Evolutionary conservation across 2,888 invertebrate species (phyloP).

Genomic region (Perdita meconis): DNA sequence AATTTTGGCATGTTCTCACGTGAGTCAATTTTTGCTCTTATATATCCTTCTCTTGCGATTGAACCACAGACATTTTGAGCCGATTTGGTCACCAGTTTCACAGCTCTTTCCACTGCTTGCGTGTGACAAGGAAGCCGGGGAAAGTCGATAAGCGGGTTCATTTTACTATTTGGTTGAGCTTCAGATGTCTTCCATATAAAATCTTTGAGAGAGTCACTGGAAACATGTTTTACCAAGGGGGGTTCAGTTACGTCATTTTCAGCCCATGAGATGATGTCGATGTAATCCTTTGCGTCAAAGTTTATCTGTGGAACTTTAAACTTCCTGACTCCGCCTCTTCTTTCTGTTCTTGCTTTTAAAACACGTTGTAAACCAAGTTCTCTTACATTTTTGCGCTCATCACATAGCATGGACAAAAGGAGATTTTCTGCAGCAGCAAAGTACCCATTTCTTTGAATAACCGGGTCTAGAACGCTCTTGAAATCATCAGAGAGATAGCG

Average conservation of each 20-base stretch:
- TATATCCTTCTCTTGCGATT: slow-evolving; percentile 1
- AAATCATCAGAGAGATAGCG: no score
- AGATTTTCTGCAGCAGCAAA: not conserved
- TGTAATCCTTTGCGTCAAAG: not conserved
- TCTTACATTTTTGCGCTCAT: not conserved
- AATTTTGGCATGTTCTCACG: not conserved
- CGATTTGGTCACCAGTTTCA: not conserved
- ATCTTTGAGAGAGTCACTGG: no score
- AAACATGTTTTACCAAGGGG: not conserved
- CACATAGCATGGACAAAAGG: not conserved
- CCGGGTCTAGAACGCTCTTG: no score
- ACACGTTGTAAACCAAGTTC: not conserved
- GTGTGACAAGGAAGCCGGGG: not conserved
- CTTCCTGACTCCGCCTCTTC: not conserved
- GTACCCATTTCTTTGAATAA: slow-evolving; percentile 1
- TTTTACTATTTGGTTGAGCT: no score
- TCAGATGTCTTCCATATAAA: no score
- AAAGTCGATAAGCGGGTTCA: not conserved
- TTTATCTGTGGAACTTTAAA: not conserved
- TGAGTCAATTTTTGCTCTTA: not conserved
- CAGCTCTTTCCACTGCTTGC: no score
- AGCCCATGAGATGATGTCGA: not conserved
- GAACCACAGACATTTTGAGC: not conserved
- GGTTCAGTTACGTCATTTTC: not conserved
- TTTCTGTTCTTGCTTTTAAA: not conserved